Conservation (phyloP, 2,797 vertebrate species). For the Tachyglossus aculeatus region DNA sequence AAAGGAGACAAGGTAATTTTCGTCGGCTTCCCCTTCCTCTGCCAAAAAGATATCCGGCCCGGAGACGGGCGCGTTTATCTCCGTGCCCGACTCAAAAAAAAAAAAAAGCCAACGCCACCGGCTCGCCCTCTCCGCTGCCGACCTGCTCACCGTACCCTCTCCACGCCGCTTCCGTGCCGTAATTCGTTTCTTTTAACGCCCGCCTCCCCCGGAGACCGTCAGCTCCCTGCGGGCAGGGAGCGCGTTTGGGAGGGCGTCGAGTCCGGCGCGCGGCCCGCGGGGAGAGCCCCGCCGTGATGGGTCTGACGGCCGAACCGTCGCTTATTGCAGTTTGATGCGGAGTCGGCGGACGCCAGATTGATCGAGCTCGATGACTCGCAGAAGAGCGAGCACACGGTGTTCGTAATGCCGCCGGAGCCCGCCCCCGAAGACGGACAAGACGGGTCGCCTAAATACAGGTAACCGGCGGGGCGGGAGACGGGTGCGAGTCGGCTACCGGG, state of each 20-base stretch:
- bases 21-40: no score
- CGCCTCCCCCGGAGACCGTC: no score
- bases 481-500: no score
- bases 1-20: conserved; percentile 92
- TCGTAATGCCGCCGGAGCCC: conserved; percentile 93
- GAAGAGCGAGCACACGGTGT: conserved; percentile 96
- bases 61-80: no score
- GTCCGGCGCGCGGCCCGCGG: conserved; percentile 1
- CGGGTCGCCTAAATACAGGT: conserved; percentile 83
- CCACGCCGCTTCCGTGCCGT: neutral
- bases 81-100: no score
- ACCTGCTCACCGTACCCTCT: no score
- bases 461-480: no score
- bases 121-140: neutral
- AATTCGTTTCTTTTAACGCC: neutral
- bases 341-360: conserved; percentile 83
- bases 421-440: conserved; percentile 78
- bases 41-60: no score
- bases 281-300: neutral
- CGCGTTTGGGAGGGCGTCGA: neutral
- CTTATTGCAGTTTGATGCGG: conserved; percentile 86
- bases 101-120: no score
- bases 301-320: no score
- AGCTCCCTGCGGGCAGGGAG: no score
- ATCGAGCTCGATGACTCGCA: conserved; percentile 97